Conservation (phyloP, 2,113 vertebrate genomes). For the Mesoclemmys tuberculata region DNA sequence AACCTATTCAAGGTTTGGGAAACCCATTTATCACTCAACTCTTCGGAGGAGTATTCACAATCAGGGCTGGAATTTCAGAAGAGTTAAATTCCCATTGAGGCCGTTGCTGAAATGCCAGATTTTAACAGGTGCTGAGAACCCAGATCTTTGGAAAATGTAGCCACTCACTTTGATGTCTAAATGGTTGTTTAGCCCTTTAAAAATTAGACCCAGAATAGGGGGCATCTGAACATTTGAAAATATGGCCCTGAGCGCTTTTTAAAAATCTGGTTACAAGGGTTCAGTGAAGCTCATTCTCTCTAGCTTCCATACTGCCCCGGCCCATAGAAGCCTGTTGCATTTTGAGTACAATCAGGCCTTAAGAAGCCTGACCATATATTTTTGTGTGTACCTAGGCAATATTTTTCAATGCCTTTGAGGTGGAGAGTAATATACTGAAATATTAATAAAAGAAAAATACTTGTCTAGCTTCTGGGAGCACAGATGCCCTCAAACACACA, state of each 20-base stretch:
- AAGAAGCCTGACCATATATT: background rate
- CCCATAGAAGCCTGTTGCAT: background rate
- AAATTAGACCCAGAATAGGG: background rate
- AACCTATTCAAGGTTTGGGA: background rate
- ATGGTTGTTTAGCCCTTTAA: background rate
- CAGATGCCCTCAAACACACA: background rate
- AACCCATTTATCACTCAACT: background rate
- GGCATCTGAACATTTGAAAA: background rate
- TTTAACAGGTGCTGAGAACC: background rate
- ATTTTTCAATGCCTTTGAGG: background rate
- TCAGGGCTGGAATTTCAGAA: background rate
- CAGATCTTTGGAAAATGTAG: background rate
- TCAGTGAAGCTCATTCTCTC: background rate
- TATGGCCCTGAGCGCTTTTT: background rate
- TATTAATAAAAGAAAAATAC: background rate
- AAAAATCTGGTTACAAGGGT: background rate
- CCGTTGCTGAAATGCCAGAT: background rate
- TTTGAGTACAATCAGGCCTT: background rate
- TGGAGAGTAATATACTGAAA: background rate
- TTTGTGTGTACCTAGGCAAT: background rate
- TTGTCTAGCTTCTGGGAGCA: background rate
- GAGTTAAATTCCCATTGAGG: background rate
- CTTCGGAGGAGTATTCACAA: background rate
- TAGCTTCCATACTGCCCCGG: background rate
- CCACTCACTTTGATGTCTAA: background rate